Percentiles rank a stretch among this genome's conserved stretches.
Evolutionary conservation across 2,797 vertebrate species (phyloP).

Genomic region (Tinamus major): DNA sequence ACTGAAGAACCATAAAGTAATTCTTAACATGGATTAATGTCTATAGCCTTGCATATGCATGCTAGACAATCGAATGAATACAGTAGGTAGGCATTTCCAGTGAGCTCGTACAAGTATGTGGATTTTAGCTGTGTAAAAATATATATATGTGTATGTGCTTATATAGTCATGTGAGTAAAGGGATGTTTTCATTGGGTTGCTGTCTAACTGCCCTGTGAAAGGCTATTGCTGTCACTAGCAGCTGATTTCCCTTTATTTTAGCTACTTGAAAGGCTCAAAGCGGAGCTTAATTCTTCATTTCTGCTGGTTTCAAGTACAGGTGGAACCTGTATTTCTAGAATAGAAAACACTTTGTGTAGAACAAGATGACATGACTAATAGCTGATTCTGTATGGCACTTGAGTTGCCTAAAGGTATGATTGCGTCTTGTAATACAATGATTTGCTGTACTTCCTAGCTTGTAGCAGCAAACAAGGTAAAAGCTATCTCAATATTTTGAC

Average conservation of each 20-base stretch:
- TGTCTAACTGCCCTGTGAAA: background rate
- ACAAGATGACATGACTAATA: background rate
- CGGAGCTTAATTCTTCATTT: background rate
- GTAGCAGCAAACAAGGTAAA: background rate
- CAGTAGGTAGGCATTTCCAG: background rate
- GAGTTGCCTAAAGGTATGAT: background rate
- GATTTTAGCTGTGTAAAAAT: background rate
- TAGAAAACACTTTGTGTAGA: background rate
- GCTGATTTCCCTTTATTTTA: background rate
- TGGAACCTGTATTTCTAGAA: conserved; percentile 52
- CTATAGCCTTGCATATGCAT: background rate
- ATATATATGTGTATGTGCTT: background rate
- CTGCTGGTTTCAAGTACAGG: background rate
- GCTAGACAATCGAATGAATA: background rate
- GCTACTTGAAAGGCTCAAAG: background rate
- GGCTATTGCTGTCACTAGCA: background rate
- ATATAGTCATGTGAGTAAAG: background rate
- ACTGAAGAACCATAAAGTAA: background rate
- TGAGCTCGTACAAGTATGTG: background rate
- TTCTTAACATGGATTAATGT: background rate
- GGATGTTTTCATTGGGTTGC: background rate
- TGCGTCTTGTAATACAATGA: background rate
- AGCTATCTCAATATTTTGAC: background rate
- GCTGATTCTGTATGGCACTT: background rate
- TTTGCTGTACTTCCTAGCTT: background rate